Percentiles rank a stretch among this genome's conserved stretches.
phyloP scores from a whole-genome alignment of 2,888 invertebrate genomes.

The Leptinotarsa haldemani region DNA sequence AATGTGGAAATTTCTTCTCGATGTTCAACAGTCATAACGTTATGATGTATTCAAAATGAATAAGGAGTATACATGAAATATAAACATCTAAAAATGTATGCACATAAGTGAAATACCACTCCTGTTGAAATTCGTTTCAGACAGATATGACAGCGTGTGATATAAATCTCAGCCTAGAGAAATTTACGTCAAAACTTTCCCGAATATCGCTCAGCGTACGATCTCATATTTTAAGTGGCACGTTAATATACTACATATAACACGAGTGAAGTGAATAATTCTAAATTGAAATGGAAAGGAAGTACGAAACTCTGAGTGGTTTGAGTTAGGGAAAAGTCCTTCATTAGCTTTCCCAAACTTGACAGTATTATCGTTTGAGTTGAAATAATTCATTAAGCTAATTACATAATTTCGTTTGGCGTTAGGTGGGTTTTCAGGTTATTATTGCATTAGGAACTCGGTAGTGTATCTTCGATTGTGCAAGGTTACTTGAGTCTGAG shows the following conservation, averaged over 20 bases:
- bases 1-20: too few species aligned
- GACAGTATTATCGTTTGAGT: conserved; percentile 22
- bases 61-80: too few species aligned
- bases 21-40: too few species aligned
- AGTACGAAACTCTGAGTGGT: conserved; percentile 37
- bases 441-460: conserved; percentile 18
- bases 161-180: conserved; percentile 22
- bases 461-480: conserved; percentile 1
- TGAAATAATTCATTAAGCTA: conserved; percentile 33
- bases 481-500: background rate
- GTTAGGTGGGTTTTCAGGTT: conserved; percentile 2
- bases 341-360: conserved; percentile 36
- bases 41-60: too few species aligned
- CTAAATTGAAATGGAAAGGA: conserved; percentile 29
- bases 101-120: background rate
- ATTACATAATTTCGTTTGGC: conserved; percentile 27
- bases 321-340: conserved; percentile 42
- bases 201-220: conserved; percentile 22
- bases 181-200: conserved; percentile 35
- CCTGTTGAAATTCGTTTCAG: background rate
- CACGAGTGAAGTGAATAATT: conserved; percentile 40
- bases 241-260: conserved; percentile 42
- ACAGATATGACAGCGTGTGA: background rate
- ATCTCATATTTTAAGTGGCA: conserved; percentile 42
- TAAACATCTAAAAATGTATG: too few species aligned